Percentiles rank a stretch among this genome's conserved stretches.
Evolutionary conservation across 1,140 invertebrate species (phyloP).

Genomic region (Drepana arcuata): DNA sequence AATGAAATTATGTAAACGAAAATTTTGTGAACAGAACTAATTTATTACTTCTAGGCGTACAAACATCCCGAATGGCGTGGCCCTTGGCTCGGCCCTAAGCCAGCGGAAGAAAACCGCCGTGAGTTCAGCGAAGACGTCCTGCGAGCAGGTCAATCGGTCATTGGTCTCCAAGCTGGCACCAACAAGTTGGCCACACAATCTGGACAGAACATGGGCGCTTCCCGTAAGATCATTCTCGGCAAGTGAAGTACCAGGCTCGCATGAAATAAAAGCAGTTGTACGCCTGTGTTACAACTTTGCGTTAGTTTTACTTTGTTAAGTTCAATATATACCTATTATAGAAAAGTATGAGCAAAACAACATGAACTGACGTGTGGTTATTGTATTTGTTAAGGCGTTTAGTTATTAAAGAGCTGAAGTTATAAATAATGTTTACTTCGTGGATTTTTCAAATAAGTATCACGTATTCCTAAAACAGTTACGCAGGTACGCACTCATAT

Average conservation of each 20-base stretch:
- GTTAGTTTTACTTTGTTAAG: too few species aligned
- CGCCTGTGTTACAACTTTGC: background rate
- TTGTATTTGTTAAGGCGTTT: too few species aligned
- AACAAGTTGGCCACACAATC: slow-evolving; percentile 92
- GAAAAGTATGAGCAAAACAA: too few species aligned
- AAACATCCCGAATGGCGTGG: slow-evolving; percentile 90
- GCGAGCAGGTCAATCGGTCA: slow-evolving; percentile 86
- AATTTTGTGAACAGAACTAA: too few species aligned
- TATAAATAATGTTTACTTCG: too few species aligned
- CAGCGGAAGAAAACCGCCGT: slow-evolving; percentile 88
- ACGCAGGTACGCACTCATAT: too few species aligned
- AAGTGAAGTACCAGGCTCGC: slow-evolving; percentile 73
- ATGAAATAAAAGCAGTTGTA: slow-evolving; percentile 10
- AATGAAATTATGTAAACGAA: too few species aligned
- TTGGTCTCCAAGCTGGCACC: slow-evolving; percentile 93
- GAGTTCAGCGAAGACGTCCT: slow-evolving; percentile 93
- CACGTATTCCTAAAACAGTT: too few species aligned
- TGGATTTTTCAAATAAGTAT: too few species aligned
- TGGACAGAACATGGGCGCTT: slow-evolving; percentile 92
- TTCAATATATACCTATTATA: too few species aligned
- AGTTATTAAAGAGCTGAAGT: too few species aligned
- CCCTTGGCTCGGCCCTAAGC: slow-evolving; percentile 87
- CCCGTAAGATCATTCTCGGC: slow-evolving; percentile 86
- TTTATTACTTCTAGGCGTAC: slow-evolving; percentile 82
- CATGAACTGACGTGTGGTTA: too few species aligned